Evolutionary conservation across 1,140 invertebrate genomes (phyloP).

Genomic region (Drosophila pachea): DNA sequence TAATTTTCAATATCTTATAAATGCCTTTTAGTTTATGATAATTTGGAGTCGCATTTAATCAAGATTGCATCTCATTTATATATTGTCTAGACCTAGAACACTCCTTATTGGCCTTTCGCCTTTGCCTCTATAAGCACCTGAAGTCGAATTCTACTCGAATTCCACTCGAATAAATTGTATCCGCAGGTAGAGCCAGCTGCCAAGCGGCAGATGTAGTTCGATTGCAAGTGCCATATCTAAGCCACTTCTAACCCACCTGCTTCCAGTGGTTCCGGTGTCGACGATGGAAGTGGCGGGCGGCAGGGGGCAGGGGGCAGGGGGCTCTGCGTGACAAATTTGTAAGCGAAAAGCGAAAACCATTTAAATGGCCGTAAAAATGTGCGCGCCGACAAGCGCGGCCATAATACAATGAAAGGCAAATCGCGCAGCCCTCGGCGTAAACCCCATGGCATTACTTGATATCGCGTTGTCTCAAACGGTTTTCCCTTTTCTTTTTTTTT

Average conservation of each 20-base stretch:
- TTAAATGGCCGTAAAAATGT: slow-evolving; percentile 74
- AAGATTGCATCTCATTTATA: no score
- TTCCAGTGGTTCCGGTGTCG: slow-evolving; percentile 21
- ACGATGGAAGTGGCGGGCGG: not conserved
- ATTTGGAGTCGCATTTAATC: no score
- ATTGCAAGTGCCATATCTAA: not conserved
- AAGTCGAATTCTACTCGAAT: no score
- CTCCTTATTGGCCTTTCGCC: no score
- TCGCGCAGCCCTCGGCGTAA: slow-evolving; percentile 31
- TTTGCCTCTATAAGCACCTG: no score
- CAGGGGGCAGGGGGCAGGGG: not conserved
- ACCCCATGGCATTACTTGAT: slow-evolving; percentile 41
- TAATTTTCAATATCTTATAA: no score
- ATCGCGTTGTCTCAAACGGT: slow-evolving; percentile 17
- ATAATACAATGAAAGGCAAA: slow-evolving; percentile 69
- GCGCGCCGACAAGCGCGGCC: slow-evolving; percentile 68
- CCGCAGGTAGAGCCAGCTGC: no score
- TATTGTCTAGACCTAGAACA: no score
- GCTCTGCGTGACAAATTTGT: slow-evolving; percentile 50
- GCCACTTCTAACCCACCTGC: slow-evolving; percentile 11
- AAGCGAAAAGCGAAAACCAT: slow-evolving; percentile 68
- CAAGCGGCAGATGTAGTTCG: no score
- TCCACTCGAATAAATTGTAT: no score
- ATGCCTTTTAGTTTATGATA: no score
- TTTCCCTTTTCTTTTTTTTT: not conserved